Evolutionary conservation across 1,140 invertebrate genomes (phyloP).

Genomic region (Nasonia vitripennis): DNA sequence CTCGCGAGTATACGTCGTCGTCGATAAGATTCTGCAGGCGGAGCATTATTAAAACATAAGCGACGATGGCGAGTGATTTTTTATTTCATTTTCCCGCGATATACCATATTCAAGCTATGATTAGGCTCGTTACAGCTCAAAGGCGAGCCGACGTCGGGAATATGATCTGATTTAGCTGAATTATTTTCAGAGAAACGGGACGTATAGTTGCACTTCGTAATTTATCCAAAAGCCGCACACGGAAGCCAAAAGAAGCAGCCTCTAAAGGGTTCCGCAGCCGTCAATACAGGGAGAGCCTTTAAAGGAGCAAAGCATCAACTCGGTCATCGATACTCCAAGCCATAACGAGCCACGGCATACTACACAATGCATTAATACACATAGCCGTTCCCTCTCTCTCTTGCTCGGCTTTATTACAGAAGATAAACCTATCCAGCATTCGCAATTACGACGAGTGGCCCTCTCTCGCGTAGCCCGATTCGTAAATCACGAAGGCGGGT

Average conservation of each 20-base stretch:
- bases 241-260: no score
- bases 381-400: background rate
- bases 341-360: background rate
- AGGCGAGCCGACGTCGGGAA: no score
- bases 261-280: background rate
- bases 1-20: background rate
- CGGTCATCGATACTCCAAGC: background rate
- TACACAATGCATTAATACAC: background rate
- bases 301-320: background rate
- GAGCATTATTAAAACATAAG: no score
- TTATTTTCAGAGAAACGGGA: no score
- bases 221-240: no score
- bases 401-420: background rate
- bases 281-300: background rate
- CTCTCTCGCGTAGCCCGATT: background rate
- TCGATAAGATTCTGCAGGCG: background rate
- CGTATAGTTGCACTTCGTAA: no score
- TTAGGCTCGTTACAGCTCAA: background rate
- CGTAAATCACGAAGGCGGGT: slow-evolving; percentile 20
- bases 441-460: slow-evolving; percentile 13
- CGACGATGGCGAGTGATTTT: no score
- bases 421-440: slow-evolving; percentile 30
- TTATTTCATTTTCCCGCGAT: no score
- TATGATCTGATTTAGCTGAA: no score
- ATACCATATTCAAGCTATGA: no score